These are phyloP conservation scores for Procambarus virginalis DNA, from an alignment of 1,140 invertebrate genomes.

Conservation along the genomic window DNA sequence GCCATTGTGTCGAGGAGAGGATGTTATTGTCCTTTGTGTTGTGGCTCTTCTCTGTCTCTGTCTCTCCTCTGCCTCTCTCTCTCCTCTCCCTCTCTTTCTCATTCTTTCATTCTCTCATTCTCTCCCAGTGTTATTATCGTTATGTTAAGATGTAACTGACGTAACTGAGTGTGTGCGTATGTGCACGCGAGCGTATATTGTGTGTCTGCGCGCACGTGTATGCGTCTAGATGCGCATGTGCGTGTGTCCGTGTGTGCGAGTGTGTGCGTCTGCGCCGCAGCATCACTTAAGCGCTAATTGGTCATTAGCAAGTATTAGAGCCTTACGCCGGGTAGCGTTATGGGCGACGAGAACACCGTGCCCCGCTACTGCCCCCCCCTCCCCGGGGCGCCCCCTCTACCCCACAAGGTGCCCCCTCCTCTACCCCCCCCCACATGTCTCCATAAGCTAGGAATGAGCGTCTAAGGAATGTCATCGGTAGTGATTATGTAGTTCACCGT, in stretches of 20 bases:
- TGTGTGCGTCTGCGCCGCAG: neutral
- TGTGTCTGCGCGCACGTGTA: neutral
- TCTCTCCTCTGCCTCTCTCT: conserved; percentile 1
- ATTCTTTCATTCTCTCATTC: no score
- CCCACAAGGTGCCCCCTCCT: no score
- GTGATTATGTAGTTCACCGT: no score
- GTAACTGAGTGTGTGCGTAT: no score
- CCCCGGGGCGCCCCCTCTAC: no score
- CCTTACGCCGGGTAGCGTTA: conserved; percentile 31
- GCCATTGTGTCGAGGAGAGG: conserved; percentile 9
- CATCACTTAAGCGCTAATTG: conserved; percentile 52
- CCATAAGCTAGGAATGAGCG: no score
- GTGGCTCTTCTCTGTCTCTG: neutral
- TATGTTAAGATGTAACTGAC: no score
- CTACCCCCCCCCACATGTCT: no score
- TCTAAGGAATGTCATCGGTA: no score
- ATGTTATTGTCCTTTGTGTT: neutral
- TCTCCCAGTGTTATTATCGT: no score
- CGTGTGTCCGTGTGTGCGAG: neutral
- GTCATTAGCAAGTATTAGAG: conserved; percentile 54
- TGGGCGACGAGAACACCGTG: neutral
- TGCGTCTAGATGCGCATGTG: neutral
- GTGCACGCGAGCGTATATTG: no score
- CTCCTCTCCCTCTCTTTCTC: neutral
- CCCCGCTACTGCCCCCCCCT: no score